A percentile compares a stretch with the other conserved stretches of the same genome.
Evolutionary conservation across 2,113 vertebrate species (phyloP).

Genomic region (Phylloscopus whistleri): DNA sequence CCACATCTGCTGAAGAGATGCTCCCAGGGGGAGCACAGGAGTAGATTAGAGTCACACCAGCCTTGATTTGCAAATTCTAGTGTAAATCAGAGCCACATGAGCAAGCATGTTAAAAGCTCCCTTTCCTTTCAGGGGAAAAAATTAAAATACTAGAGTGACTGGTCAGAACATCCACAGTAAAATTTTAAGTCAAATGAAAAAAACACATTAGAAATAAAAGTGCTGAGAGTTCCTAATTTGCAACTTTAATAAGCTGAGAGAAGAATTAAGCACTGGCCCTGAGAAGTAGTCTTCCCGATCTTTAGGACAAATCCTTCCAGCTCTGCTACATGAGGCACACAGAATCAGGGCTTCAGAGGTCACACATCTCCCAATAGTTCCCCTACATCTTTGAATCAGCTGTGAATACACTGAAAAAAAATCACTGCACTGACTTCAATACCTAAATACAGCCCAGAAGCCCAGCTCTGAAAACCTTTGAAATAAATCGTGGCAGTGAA

Average conservation of each 20-base stretch:
- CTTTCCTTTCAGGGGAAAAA: background rate
- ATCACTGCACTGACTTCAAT: slow-evolving; percentile 25
- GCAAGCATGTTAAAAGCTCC: background rate
- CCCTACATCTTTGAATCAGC: background rate
- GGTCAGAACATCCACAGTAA: background rate
- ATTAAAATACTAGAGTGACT: background rate
- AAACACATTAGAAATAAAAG: background rate
- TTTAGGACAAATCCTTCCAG: background rate
- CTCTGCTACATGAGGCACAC: background rate
- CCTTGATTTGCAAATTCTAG: background rate
- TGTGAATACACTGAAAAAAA: background rate
- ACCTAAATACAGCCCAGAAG: slow-evolving; percentile 6
- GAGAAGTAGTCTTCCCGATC: background rate
- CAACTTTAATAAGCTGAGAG: background rate
- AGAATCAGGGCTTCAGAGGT: background rate
- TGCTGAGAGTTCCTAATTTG: background rate
- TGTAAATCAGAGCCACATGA: background rate
- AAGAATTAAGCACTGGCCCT: background rate
- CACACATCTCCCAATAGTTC: background rate
- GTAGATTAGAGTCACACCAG: background rate
- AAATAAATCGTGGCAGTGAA: slow-evolving; percentile 42
- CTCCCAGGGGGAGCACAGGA: background rate
- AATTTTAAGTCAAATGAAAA: background rate
- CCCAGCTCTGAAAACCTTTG: slow-evolving; percentile 41
- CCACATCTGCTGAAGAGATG: background rate